These are phyloP conservation scores for Nothobranchius kuhntae DNA, from an alignment of 2,113 vertebrate genomes.

Conservation along the genomic window DNA sequence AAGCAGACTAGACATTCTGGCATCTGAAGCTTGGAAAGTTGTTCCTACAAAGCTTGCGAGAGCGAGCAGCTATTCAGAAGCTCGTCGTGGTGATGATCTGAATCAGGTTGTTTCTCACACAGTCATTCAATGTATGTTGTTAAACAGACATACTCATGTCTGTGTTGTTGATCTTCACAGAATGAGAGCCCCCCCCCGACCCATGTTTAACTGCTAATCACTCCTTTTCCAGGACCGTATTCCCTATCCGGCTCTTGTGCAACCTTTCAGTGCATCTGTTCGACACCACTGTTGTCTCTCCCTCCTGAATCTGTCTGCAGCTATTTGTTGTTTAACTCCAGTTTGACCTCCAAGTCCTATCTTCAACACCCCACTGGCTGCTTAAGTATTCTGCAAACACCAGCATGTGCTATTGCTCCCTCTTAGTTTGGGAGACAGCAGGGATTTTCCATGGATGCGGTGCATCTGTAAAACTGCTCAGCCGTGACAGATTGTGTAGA, in stretches of 20 bases:
- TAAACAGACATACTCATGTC: no score
- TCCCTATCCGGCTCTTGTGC: neutral
- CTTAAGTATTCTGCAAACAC: constrained; percentile 60
- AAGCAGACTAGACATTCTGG: neutral
- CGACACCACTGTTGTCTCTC: neutral
- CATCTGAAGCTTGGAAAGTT: neutral
- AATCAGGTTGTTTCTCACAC: no score
- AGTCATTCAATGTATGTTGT: no score
- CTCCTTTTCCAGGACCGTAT: neutral
- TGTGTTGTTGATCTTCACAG: no score
- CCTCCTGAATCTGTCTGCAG: constrained; percentile 5
- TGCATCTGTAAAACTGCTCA: constrained; percentile 45
- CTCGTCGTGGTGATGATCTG: no score
- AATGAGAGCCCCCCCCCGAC: neutral
- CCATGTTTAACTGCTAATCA: neutral
- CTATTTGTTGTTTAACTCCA: constrained; percentile 29
- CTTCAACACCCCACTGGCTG: constrained; percentile 32
- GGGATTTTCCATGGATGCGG: constrained; percentile 55
- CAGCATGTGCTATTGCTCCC: constrained; percentile 47
- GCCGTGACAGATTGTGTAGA: constrained; percentile 54
- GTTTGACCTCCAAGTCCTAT: constrained; percentile 55
- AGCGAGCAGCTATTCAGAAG: no score
- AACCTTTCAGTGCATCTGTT: constrained; percentile 7
- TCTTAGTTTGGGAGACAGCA: constrained; percentile 33
- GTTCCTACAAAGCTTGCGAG: no score